A percentile compares a stretch with the other conserved stretches of the same genome.
Conservation (phyloP, 1,140 invertebrate species). For the Tetranychus urticae region DNA sequence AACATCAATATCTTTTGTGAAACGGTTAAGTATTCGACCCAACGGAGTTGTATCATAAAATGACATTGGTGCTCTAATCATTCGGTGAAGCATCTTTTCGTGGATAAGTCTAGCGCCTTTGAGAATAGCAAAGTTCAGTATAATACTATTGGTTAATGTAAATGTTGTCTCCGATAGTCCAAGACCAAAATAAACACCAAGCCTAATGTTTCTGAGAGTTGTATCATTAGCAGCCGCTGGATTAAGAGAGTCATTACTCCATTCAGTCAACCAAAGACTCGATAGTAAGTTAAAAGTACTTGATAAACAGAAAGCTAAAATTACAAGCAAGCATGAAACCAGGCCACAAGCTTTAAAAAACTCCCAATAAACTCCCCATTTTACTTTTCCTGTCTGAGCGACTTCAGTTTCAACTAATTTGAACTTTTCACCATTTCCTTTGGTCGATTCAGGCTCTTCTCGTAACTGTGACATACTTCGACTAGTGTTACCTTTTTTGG, state of each 20-base stretch:
- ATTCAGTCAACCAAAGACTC: constrained; percentile 20
- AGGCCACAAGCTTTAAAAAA: constrained; percentile 5
- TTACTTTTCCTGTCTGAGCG: constrained; percentile 8
- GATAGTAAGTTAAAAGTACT: constrained; percentile 17
- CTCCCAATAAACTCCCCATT: constrained; percentile 3
- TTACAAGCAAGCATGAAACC: not conserved
- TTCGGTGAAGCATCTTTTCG: constrained; percentile 27
- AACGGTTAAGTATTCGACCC: constrained; percentile 47
- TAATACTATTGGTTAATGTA: not conserved
- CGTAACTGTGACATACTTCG: not conserved
- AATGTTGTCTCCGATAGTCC: constrained; percentile 42
- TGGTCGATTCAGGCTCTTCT: not conserved
- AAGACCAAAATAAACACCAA: constrained; percentile 63
- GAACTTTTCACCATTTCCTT: not conserved
- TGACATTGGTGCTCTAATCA: constrained; percentile 34
- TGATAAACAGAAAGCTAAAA: constrained; percentile 10
- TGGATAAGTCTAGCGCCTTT: constrained; percentile 5
- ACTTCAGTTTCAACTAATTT: constrained; percentile 28
- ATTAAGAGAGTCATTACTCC: constrained; percentile 19
- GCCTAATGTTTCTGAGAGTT: constrained; percentile 43
- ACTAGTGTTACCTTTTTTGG: not conserved
- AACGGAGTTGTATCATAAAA: constrained; percentile 40
- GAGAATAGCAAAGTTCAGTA: constrained; percentile 4
- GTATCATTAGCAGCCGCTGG: constrained; percentile 19
- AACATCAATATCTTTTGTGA: constrained; percentile 26